Evolutionary conservation across 2,888 invertebrate species (phyloP).

Genomic region (Linnaemya tessellans): DNA sequence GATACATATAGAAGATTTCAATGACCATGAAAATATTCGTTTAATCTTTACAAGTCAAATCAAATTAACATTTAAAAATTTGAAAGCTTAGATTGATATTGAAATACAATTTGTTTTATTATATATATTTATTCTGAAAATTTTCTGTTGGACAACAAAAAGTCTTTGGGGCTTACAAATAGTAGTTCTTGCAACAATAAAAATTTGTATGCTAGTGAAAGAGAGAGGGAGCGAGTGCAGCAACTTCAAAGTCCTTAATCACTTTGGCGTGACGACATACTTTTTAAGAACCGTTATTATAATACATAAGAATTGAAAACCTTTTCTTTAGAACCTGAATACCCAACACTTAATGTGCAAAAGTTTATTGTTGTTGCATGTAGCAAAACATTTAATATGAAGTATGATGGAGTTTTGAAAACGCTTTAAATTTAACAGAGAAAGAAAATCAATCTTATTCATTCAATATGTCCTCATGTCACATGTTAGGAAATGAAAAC

Average conservation of each 20-base stretch:
- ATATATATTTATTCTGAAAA: no score
- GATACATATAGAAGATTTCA: not conserved
- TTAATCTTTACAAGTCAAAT: not conserved
- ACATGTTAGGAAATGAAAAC: constrained; percentile 61
- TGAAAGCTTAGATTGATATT: no score
- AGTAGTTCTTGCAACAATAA: not conserved
- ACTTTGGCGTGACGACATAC: constrained; percentile 62
- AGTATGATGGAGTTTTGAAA: constrained; percentile 50
- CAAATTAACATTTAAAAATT: no score
- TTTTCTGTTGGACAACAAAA: not conserved
- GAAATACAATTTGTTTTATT: no score
- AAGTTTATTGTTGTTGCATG: constrained; percentile 62
- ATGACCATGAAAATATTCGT: not conserved
- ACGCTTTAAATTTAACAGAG: constrained; percentile 23
- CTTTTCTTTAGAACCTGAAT: constrained; percentile 32
- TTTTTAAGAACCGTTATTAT: constrained; percentile 38
- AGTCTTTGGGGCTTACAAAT: not conserved
- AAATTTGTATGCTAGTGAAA: not conserved
- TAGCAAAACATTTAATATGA: constrained; percentile 26
- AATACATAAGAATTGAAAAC: not conserved
- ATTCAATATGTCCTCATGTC: constrained; percentile 71
- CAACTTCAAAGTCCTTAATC: constrained; percentile 59
- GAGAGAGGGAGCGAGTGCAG: not conserved
- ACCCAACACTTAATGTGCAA: constrained; percentile 2
- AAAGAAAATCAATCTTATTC: constrained; percentile 70